These are phyloP conservation scores for Heliocidaris erythrogramma DNA, from an alignment of 35 echinoderm and acorn worm species.

Conservation along the genomic window DNA sequence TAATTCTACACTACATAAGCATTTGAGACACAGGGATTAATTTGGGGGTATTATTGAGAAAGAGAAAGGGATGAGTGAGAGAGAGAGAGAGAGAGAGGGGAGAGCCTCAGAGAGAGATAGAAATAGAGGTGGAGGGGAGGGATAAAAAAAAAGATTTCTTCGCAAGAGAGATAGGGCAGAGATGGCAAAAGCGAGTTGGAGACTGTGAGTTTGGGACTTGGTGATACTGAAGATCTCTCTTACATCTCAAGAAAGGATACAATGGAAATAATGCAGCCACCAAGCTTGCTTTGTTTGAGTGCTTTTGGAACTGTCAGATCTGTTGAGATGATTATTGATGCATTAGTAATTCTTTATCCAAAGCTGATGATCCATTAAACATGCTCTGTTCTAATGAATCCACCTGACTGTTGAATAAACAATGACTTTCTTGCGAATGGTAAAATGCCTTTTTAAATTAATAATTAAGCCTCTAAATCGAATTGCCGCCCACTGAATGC, in stretches of 20 bases:
- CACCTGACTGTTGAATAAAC: not conserved
- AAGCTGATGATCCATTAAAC: not conserved
- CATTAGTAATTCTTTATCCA: not conserved
- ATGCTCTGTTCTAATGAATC: not conserved
- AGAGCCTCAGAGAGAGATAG: no score
- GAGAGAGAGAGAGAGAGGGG: no score
- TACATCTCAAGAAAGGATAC: not conserved
- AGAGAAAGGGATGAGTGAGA: no score
- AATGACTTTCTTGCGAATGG: not conserved
- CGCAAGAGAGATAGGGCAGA: no score
- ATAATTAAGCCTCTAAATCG: not conserved
- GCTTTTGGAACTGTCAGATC: not conserved
- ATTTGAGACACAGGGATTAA: no score
- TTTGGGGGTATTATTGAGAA: no score
- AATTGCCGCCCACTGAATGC: not conserved
- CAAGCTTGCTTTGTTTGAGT: not conserved
- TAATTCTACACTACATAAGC: no score
- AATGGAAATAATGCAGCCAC: not conserved
- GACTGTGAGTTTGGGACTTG: not conserved
- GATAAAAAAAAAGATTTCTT: not conserved
- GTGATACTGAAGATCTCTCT: not conserved
- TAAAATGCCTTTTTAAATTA: not conserved
- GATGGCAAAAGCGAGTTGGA: not conserved
- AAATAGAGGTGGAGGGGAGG: not conserved
- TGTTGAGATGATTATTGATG: not conserved